Conservation (phyloP, 2,113 vertebrate genomes). For the Halichoeres trimaculatus region DNA sequence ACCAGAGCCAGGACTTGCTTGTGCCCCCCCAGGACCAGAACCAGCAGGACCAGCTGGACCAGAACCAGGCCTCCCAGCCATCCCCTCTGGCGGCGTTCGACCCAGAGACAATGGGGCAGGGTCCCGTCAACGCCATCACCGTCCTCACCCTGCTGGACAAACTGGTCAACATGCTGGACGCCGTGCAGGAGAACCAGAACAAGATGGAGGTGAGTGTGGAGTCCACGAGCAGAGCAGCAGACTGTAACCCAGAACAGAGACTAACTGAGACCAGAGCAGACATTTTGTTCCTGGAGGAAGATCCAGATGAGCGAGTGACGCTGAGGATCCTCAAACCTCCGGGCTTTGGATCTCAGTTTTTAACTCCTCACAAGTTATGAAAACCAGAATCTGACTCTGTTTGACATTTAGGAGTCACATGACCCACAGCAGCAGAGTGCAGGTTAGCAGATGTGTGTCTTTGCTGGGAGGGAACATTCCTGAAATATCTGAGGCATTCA, state of each 20-base stretch:
- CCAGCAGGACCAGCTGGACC: slow-evolving; percentile 30
- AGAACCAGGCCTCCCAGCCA: slow-evolving; percentile 53
- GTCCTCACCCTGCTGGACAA: slow-evolving; percentile 95
- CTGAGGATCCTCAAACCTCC: too few relatives aligned
- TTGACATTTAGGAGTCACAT: background rate
- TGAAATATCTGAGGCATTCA: background rate
- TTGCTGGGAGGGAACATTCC: background rate
- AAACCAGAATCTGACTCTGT: background rate
- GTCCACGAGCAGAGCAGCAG: too few relatives aligned
- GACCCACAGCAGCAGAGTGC: background rate
- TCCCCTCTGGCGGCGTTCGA: slow-evolving; percentile 38
- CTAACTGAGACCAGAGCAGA: too few relatives aligned
- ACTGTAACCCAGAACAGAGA: too few relatives aligned
- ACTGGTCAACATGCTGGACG: slow-evolving; percentile 93
- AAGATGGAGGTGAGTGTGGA: slow-evolving; percentile 87
- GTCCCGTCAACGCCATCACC: slow-evolving; percentile 93
- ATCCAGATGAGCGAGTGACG: too few relatives aligned
- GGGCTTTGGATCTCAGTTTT: background rate
- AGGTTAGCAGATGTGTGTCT: background rate
- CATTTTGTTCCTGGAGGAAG: too few relatives aligned
- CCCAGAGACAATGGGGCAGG: slow-evolving; percentile 59
- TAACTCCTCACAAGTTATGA: background rate
- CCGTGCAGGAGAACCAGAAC: slow-evolving; percentile 91
- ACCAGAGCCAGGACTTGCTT: slow-evolving; percentile 82
- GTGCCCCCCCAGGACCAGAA: slow-evolving; percentile 58